A percentile compares a stretch with the other conserved stretches of the same genome.
phyloP scores from a whole-genome alignment of 2,888 invertebrate genomes.

The Theretra japonica region DNA sequence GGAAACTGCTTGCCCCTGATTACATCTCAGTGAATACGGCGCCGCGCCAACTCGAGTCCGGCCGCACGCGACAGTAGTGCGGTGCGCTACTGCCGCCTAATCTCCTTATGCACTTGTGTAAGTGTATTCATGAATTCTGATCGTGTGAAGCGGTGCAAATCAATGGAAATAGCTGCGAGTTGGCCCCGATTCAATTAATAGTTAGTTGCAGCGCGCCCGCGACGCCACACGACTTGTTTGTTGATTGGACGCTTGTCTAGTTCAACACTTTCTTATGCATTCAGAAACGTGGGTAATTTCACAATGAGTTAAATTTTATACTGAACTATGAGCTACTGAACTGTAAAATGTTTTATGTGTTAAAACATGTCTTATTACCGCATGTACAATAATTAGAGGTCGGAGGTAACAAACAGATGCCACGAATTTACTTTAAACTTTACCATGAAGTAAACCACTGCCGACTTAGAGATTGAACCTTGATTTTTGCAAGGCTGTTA shows the following conservation, averaged over 20 bases:
- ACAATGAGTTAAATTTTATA: background rate
- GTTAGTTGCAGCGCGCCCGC: background rate
- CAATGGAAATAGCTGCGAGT: constrained; percentile 26
- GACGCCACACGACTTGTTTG: background rate
- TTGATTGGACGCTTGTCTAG: constrained; percentile 20
- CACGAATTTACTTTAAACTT: too few species aligned
- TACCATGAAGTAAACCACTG: too few species aligned
- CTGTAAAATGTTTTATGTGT: too few species aligned
- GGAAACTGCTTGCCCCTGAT: constrained; percentile 27
- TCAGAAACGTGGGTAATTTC: background rate
- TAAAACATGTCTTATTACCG: too few species aligned
- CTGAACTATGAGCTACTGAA: background rate
- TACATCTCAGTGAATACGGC: constrained; percentile 20
- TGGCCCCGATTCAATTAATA: constrained; percentile 23
- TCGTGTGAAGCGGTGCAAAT: constrained; percentile 24
- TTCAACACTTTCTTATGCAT: background rate
- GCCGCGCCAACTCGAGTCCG: background rate
- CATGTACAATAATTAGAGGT: too few species aligned
- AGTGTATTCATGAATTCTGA: constrained; percentile 22
- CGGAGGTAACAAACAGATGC: too few species aligned
- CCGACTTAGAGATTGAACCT: too few species aligned
- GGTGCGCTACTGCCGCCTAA: constrained; percentile 1
- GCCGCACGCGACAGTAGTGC: background rate
- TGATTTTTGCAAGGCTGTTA: too few species aligned
- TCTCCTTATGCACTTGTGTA: constrained; percentile 25